Evolutionary conservation across 2,888 invertebrate genomes (phyloP).

Genomic region (Nephrocerus scutellatus): DNA sequence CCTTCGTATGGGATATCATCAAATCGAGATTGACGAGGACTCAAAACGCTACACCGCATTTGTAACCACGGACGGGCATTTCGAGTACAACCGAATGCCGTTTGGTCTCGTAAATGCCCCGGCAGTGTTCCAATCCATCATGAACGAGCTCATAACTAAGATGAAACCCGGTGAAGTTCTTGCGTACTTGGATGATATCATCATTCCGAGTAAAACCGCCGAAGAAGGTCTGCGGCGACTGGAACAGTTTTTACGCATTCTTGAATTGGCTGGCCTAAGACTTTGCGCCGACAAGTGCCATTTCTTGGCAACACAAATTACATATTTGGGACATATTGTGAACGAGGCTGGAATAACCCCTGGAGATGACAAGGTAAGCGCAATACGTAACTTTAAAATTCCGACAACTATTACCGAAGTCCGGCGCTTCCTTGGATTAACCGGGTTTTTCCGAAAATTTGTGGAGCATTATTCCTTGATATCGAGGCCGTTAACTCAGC

Average conservation of each 20-base stretch:
- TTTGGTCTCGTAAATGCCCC: slow-evolving; percentile 9
- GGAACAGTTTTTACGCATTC: slow-evolving; percentile 13
- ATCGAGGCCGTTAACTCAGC: slow-evolving; percentile 1
- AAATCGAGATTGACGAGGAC: slow-evolving; percentile 11
- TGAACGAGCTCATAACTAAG: slow-evolving; percentile 6
- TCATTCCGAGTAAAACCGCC: slow-evolving; percentile 16
- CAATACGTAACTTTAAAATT: slow-evolving; percentile 5
- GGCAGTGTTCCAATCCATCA: slow-evolving; percentile 7
- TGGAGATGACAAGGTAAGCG: slow-evolving; percentile 9
- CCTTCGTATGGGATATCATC: slow-evolving; percentile 9
- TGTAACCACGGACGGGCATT: slow-evolving; percentile 6
- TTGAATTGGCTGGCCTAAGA: slow-evolving; percentile 16
- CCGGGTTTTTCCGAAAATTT: slow-evolving; percentile 10
- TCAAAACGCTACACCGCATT: slow-evolving; percentile 5
- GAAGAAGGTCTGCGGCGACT: slow-evolving; percentile 14
- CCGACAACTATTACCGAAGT: slow-evolving; percentile 6
- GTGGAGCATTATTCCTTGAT: slow-evolving; percentile 7
- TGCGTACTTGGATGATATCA: slow-evolving; percentile 19
- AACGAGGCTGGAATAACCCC: slow-evolving; percentile 17
- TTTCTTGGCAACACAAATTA: slow-evolving; percentile 18
- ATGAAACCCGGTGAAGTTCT: slow-evolving; percentile 12
- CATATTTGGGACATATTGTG: slow-evolving; percentile 17
- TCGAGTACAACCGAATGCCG: slow-evolving; percentile 10
- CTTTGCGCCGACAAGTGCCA: slow-evolving; percentile 19
- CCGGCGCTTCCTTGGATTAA: slow-evolving; percentile 6